Conservation (phyloP, 1,140 invertebrate genomes). For the Bombus difficillimus region DNA sequence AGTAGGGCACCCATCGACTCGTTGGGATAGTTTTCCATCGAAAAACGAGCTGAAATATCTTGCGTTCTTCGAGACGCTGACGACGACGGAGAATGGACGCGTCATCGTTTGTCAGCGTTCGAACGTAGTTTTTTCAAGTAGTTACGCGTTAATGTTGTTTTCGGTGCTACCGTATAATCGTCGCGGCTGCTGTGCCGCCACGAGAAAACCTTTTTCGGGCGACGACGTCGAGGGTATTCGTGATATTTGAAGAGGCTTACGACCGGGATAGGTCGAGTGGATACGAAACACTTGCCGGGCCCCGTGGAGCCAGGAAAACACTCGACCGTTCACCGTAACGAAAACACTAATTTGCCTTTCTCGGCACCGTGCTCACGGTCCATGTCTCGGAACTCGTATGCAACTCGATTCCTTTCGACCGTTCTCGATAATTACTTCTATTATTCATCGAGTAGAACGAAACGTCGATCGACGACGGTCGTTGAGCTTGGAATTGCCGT, state of each 20-base stretch:
- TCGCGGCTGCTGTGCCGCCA: slow-evolving; percentile 42
- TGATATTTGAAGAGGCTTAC: slow-evolving; percentile 64
- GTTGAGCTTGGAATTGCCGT: no score
- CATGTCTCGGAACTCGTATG: not conserved
- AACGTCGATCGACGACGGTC: not conserved
- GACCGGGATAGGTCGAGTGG: slow-evolving; percentile 55
- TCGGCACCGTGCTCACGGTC: slow-evolving; percentile 29
- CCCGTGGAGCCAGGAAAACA: slow-evolving; percentile 45
- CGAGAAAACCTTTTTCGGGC: slow-evolving; percentile 43
- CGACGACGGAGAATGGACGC: slow-evolving; percentile 22
- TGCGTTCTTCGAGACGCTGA: not conserved
- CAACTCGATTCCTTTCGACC: not conserved
- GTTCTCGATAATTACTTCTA: not conserved
- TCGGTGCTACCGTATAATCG: slow-evolving; percentile 66
- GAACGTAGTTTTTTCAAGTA: slow-evolving; percentile 38
- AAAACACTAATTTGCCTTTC: slow-evolving; percentile 76
- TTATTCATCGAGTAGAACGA: not conserved
- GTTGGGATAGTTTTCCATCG: not conserved
- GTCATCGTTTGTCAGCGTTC: slow-evolving; percentile 66
- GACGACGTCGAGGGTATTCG: slow-evolving; percentile 48
- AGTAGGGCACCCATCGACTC: no score
- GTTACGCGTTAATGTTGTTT: slow-evolving; percentile 61
- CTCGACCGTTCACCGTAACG: slow-evolving; percentile 75
- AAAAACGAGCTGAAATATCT: not conserved
- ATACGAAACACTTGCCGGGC: slow-evolving; percentile 57